These are phyloP conservation scores for Gonocerus acuteangulatus DNA, from an alignment of 2,888 invertebrate genomes.

Conservation along the genomic window DNA sequence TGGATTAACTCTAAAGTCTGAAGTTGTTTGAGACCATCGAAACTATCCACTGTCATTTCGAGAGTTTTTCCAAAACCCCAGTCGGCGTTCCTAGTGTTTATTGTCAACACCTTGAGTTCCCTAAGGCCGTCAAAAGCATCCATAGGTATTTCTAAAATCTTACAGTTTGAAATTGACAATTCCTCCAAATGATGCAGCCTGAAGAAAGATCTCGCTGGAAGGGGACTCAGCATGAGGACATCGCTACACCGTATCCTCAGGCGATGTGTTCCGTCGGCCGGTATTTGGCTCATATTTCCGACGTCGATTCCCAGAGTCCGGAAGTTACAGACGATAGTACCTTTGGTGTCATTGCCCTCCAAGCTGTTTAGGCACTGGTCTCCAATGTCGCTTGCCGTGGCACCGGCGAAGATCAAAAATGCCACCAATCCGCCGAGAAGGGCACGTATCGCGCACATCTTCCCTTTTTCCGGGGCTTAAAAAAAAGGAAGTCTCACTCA, in stretches of 20 bases:
- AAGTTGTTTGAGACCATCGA: constrained; percentile 70
- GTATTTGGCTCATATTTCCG: constrained; percentile 55
- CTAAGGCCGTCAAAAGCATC: constrained; percentile 72
- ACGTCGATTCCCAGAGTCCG: constrained; percentile 56
- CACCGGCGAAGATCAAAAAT: constrained; percentile 29
- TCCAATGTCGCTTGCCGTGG: constrained; percentile 34
- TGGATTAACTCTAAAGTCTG: constrained; percentile 71
- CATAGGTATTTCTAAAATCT: constrained; percentile 65
- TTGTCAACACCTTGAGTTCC: constrained; percentile 66
- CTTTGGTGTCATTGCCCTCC: constrained; percentile 46
- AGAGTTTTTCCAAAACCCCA: constrained; percentile 68
- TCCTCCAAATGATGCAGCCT: constrained; percentile 66
- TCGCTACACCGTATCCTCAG: constrained; percentile 70
- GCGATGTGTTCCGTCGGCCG: constrained; percentile 62
- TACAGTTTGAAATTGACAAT: constrained; percentile 68
- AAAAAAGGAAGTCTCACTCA: constrained; percentile 9
- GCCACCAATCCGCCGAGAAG: constrained; percentile 40
- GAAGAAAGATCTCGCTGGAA: constrained; percentile 63
- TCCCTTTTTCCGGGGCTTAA: constrained; percentile 37
- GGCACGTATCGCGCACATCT: constrained; percentile 45
- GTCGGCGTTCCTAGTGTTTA: constrained; percentile 71
- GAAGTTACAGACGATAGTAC: constrained; percentile 59
- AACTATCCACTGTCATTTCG: constrained; percentile 62
- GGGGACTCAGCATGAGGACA: constrained; percentile 68
- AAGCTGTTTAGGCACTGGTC: constrained; percentile 48